Base-by-base conservation (phyloP, 2,797 vertebrate species). In the Squalus acanthias region DNA sequence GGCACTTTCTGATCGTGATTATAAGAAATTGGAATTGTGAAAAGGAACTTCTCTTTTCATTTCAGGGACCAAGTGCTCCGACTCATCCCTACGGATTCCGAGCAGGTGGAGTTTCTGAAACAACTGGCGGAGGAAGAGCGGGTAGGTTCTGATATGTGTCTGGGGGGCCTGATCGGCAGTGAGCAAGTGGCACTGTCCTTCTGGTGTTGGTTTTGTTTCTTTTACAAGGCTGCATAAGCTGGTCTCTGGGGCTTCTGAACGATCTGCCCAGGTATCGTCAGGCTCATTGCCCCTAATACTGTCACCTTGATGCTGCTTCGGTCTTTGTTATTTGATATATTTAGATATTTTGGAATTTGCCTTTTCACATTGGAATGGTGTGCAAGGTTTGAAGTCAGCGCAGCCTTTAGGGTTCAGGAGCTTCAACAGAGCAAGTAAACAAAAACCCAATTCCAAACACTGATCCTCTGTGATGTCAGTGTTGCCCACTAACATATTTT, bases 31-130 rank as follows among this genome's bases (percentile, higher is more conserved):
- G 29, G 9, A 63, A 65, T 87, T 50, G 20, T 76, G 76, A n/a
- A 15, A 96, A n/a, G 7, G 1, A 91, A 70, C n/a, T 46, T 33
- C 95, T 91, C 8, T 96, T 33, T 91, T 72, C 72, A 15, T 96
- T 96, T 70, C 79, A 96, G 96, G 53, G 92, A 96, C 46, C 96
- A 96, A 60, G 96, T 96, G 12, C 96, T 96, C n/a, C 96, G 87
- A 96, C 74, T 96, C 60, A 96, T 39, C 24, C 96, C 96, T 24
- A 15, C 70, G n/a, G 85, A 93, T 92, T 29, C 82, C 2, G 4
- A 93, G 50, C 96, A 96, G 22, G 91, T 33, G 9, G 70, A 96
- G 2, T 95, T 92, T 91, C 70, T 96, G 57, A 92, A 96, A 91
- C 60, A 95, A 72, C 15, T 96, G 50, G 57, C 10, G 53, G 87